Evolutionary conservation across 2,888 invertebrate species (phyloP).

Genomic region (Trachelus troglodyta): DNA sequence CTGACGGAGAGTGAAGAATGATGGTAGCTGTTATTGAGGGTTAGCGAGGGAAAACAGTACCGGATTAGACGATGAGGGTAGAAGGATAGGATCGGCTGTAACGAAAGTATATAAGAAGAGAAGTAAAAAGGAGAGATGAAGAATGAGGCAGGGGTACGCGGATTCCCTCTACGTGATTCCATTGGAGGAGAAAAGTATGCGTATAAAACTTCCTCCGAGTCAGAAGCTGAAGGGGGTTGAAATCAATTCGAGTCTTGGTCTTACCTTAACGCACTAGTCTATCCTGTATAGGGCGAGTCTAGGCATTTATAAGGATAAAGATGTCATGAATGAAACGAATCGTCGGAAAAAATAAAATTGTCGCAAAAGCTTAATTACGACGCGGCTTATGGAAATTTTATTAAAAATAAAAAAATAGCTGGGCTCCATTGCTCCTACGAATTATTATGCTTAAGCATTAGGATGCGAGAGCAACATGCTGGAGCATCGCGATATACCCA

Average conservation of each 20-base stretch:
- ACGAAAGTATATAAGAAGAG: neutral
- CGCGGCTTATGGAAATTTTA: neutral
- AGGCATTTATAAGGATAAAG: neutral
- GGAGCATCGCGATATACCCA: neutral
- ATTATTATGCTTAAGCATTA: neutral
- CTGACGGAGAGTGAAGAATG: neutral
- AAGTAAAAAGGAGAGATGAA: neutral
- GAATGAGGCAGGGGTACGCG: neutral
- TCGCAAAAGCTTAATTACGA: neutral
- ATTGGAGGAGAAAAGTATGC: neutral
- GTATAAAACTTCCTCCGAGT: neutral
- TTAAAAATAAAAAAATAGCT: neutral
- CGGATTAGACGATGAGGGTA: neutral
- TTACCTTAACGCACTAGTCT: neutral
- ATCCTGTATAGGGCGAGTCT: neutral
- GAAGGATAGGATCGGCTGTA: neutral
- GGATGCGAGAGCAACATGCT: neutral
- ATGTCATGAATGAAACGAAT: neutral
- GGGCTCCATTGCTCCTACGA: neutral
- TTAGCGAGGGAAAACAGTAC: neutral
- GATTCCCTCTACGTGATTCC: neutral
- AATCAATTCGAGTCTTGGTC: neutral
- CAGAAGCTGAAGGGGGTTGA: neutral
- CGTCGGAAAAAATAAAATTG: neutral
- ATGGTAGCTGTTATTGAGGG: neutral